Base-by-base conservation (phyloP, 64 coral and sea anemone genomes). In the Astreopora myriophthalma region DNA sequence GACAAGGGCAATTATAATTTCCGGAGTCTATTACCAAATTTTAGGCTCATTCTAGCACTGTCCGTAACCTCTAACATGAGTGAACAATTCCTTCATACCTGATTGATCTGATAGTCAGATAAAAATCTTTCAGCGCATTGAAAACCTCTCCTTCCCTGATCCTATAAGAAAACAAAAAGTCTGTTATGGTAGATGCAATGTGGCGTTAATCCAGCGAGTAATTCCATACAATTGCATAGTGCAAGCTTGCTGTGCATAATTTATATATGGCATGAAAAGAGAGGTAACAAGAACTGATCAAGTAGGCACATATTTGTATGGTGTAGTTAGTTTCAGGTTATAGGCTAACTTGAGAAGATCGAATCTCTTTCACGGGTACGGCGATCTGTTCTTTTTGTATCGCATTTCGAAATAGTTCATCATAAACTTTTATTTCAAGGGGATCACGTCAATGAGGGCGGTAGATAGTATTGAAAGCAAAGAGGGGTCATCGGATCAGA, bases 131-230 rank as follows among this genome's bases (percentile, higher is more conserved):
- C 31, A 88, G 27, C 20, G 20, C 22, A 23, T 13, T 0, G 19
- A 88, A 88, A 75, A 88, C 39, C 2, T 88, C 86, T 7, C 86
- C 86, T 0, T 9, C 7, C 29, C 39, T 74, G 86, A 88, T 73
- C 26, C 86, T 88, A 75, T 5, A 33, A 61, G 5, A 58, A 25
- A 61, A 74, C 29, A 44, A n/a, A 29, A 34, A 11, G n/a, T 8
- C 16, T 37, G 11, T 36, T 30, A n/a, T 9, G 0, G 3, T 10
- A 9, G 74, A 46, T n/a, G 19, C 19, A 33, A 24, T 44, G 20
- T 23, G 13, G 35, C 25, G 35, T 48, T 78, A 19, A 42, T 78
- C 74, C 3, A 31, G 23, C 13, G 0, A 84, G 9, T 55, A 31
- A 55, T 6, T 6, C 10, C 13, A 28, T 57, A 57, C 8, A 57